These are phyloP conservation scores for Eriocheir sinensis DNA, from an alignment of 1,140 invertebrate species.

Conservation along the genomic window DNA sequence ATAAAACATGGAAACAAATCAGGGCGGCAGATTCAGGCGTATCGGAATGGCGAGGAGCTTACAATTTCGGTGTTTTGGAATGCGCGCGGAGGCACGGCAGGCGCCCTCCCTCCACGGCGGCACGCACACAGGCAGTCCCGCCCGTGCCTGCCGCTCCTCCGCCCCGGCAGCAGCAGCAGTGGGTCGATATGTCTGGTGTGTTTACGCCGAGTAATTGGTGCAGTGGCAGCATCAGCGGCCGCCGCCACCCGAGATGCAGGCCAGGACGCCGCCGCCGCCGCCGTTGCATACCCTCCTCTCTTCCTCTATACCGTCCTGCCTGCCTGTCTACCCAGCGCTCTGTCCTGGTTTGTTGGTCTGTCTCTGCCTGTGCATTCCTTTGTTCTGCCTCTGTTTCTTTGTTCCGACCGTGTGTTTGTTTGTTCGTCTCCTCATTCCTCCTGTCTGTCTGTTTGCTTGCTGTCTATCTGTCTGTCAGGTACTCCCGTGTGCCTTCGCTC, in stretches of 20 bases:
- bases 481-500: no score
- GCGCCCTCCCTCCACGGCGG: not conserved
- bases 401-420: no score
- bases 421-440: not conserved
- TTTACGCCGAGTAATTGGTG: conserved; percentile 23
- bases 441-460: not conserved
- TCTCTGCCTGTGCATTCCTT: no score
- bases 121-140: not conserved
- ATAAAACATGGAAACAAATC: no score
- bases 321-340: no score
- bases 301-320: not conserved
- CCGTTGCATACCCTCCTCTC: no score
- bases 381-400: not conserved
- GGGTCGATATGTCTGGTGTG: conserved; percentile 20
- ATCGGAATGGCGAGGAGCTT: no score
- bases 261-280: no score
- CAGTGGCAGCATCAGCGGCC: conserved; percentile 9
- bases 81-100: not conserved
- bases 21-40: no score
- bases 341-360: not conserved
- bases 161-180: conserved; percentile 6
- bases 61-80: no score
- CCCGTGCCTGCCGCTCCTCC: not conserved
- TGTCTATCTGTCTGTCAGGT: not conserved
- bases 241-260: not conserved